A percentile compares a stretch with the other conserved stretches of the same genome.
Evolutionary conservation across 1,140 invertebrate species (phyloP).

Genomic region (Prorops nasuta): DNA sequence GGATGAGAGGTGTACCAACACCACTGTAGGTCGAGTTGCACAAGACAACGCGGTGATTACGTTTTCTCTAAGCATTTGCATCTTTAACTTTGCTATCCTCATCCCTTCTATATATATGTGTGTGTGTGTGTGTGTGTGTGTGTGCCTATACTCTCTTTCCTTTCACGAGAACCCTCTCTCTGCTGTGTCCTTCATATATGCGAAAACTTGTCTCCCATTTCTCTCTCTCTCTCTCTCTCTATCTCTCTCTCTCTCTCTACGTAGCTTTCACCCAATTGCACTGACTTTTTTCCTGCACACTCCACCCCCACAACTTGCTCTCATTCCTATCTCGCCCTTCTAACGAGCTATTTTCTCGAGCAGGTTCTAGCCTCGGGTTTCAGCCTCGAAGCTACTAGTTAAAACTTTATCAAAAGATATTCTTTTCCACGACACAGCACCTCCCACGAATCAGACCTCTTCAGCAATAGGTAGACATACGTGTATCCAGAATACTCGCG

Average conservation of each 20-base stretch:
- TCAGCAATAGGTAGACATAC: neutral
- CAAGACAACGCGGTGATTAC: conserved; percentile 6
- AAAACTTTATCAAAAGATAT: conserved; percentile 19
- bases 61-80: conserved; percentile 27
- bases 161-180: no score
- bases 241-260: no score
- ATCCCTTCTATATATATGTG: conserved; percentile 3
- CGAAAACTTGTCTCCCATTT: no score
- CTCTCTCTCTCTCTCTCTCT: no score
- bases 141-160: no score
- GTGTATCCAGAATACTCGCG: neutral
- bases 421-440: neutral
- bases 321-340: conserved; percentile 17
- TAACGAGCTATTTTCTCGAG: conserved; percentile 22
- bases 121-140: no score
- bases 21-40: no score
- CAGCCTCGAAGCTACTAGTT: conserved; percentile 6
- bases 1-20: no score
- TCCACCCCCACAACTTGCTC: neutral
- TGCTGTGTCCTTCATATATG: no score
- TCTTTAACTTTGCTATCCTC: conserved; percentile 23
- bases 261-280: no score
- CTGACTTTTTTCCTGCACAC: no score
- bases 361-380: neutral
- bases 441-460: neutral